Conservation (phyloP, 2,797 vertebrate species). For the Chelon labrosus region DNA sequence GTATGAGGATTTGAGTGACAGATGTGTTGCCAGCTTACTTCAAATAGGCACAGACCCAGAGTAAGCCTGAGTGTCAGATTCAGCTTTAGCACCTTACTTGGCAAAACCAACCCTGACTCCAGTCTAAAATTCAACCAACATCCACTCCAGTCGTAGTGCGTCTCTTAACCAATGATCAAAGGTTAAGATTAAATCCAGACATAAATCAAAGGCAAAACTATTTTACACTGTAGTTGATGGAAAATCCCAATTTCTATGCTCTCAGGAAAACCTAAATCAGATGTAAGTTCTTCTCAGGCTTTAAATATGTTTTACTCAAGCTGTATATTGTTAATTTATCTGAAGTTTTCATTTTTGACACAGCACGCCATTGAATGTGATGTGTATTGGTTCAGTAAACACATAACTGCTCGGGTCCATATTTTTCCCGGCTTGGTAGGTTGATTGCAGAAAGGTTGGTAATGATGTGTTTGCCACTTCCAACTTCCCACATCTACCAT, state of each 20-base stretch:
- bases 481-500: slow-evolving; percentile 40
- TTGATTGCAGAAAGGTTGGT: slow-evolving; percentile 17
- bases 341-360: slow-evolving; percentile 7
- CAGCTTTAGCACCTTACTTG: slow-evolving; percentile 25
- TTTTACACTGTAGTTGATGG: slow-evolving; percentile 20
- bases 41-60: slow-evolving; percentile 57
- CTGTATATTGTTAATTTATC: too few relatives aligned
- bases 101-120: slow-evolving; percentile 8
- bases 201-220: neutral
- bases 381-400: slow-evolving; percentile 13
- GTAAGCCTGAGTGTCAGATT: slow-evolving; percentile 35
- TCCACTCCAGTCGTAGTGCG: neutral
- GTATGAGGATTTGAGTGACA: slow-evolving; percentile 72
- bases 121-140: slow-evolving; percentile 24
- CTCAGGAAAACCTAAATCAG: neutral
- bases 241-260: slow-evolving; percentile 12
- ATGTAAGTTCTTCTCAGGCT: neutral
- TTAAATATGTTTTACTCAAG: neutral
- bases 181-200: neutral
- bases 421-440: slow-evolving; percentile 9
- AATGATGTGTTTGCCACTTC: slow-evolving; percentile 61
- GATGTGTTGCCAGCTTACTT: slow-evolving; percentile 72
- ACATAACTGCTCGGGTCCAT: slow-evolving; percentile 9
- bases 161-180: neutral
- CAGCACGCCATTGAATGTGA: slow-evolving; percentile 4